phyloP scores from a whole-genome alignment of 2,113 vertebrate genomes.

The Trichomycterus rosablanca region DNA sequence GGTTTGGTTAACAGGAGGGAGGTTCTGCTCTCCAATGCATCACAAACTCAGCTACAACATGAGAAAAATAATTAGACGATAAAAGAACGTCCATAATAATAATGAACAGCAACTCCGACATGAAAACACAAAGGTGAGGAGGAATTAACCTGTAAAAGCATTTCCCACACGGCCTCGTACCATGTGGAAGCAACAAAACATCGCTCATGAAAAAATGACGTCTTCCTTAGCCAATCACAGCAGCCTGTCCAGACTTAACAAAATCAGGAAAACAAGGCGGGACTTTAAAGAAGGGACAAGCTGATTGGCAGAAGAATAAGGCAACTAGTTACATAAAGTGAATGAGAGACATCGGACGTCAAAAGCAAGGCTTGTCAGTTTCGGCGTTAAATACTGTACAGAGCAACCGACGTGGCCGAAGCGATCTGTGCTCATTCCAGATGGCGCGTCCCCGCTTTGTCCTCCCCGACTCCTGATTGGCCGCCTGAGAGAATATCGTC shows the following conservation, averaged over 20 bases:
- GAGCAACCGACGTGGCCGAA: slow-evolving; percentile 10
- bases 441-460: background rate
- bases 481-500: too few species aligned
- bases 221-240: slow-evolving; percentile 6
- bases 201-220: slow-evolving; percentile 39
- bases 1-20: slow-evolving; percentile 36
- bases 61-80: slow-evolving; percentile 28
- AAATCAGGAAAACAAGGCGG: too few species aligned
- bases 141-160: too few species aligned
- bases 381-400: slow-evolving; percentile 35
- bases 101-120: slow-evolving; percentile 58
- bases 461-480: slow-evolving; percentile 7
- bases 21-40: slow-evolving; percentile 41
- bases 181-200: too few species aligned
- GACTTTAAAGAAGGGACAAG: too few species aligned
- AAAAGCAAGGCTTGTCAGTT: too few species aligned
- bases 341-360: slow-evolving; percentile 31
- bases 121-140: too few species aligned
- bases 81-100: slow-evolving; percentile 53
- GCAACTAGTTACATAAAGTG: slow-evolving; percentile 65
- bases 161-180: too few species aligned
- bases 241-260: slow-evolving; percentile 20
- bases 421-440: too few species aligned
- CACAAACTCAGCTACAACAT: slow-evolving; percentile 44
- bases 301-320: slow-evolving; percentile 57